phyloP scores from a whole-genome alignment of 2,113 vertebrate species.

The Delphinapterus leucas region DNA sequence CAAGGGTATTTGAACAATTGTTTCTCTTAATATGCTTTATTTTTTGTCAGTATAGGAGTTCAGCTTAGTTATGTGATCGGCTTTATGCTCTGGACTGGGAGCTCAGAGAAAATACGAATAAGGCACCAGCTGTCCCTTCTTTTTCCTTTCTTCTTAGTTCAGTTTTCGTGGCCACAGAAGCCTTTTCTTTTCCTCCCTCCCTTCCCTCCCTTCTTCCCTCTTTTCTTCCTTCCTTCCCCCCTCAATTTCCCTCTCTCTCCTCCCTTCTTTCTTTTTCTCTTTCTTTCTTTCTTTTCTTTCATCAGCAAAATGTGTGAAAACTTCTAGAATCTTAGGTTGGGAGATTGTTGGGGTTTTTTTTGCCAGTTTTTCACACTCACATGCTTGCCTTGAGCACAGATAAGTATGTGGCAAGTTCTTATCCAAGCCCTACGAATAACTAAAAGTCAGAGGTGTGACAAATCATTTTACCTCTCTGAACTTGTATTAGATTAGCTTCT shows the following conservation, averaged over 20 bases:
- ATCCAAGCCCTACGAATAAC: not conserved
- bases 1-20: constrained; percentile 37
- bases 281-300: not conserved
- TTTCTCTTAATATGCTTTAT: constrained; percentile 49
- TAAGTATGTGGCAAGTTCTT: not conserved
- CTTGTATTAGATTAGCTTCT: constrained; percentile 1
- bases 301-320: constrained; percentile 8
- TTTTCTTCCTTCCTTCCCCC: not conserved
- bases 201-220: not conserved
- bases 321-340: not conserved
- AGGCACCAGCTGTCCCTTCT: not conserved
- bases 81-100: constrained; percentile 12
- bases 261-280: not conserved
- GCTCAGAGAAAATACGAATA: constrained; percentile 32
- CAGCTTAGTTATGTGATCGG: constrained; percentile 7
- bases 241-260: no score
- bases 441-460: constrained; percentile 10
- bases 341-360: not conserved
- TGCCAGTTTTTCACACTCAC: not conserved
- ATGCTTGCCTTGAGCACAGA: not conserved
- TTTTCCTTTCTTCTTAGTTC: constrained; percentile 36
- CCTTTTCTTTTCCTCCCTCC: not conserved
- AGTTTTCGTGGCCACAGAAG: not conserved
- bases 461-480: constrained; percentile 34
- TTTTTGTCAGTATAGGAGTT: constrained; percentile 45